These are phyloP conservation scores for Pithys albifrons DNA, from an alignment of 2,113 vertebrate species.

Conservation along the genomic window DNA sequence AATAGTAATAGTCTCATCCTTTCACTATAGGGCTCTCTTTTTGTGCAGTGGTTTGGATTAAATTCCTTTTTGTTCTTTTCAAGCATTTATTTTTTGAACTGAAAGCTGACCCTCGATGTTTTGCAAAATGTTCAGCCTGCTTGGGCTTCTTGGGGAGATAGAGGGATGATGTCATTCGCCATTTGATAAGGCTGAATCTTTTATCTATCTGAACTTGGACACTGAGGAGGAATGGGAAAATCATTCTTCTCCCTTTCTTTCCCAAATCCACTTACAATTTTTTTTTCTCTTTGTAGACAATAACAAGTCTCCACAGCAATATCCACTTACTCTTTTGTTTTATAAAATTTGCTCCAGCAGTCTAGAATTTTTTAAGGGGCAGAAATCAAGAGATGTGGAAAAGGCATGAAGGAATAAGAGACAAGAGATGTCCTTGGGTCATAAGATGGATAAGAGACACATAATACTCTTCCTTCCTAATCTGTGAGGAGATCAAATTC, in stretches of 20 bases:
- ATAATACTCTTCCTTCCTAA: not conserved
- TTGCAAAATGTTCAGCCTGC: not conserved
- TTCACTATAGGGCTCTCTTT: not conserved
- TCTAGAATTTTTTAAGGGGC: not conserved
- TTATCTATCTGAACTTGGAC: not conserved
- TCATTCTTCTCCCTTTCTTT: not conserved
- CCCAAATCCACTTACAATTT: not conserved
- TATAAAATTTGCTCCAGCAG: not conserved
- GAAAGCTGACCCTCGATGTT: not conserved
- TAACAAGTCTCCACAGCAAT: not conserved
- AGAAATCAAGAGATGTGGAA: not conserved
- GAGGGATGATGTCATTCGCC: slow-evolving; percentile 27
- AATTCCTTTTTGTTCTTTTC: slow-evolving; percentile 1
- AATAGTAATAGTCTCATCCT: not conserved
- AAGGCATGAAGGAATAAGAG: not conserved
- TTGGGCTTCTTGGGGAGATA: not conserved
- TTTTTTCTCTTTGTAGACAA: not conserved
- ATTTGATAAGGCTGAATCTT: not conserved
- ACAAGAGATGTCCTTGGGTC: not conserved
- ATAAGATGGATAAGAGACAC: not conserved
- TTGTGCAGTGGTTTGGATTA: not conserved
- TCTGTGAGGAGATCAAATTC: slow-evolving; percentile 1
- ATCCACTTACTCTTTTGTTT: not conserved
- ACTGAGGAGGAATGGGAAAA: not conserved
- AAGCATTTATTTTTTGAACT: not conserved